phyloP scores from a whole-genome alignment of 2,797 vertebrate genomes.

The Microchirus variegatus region DNA sequence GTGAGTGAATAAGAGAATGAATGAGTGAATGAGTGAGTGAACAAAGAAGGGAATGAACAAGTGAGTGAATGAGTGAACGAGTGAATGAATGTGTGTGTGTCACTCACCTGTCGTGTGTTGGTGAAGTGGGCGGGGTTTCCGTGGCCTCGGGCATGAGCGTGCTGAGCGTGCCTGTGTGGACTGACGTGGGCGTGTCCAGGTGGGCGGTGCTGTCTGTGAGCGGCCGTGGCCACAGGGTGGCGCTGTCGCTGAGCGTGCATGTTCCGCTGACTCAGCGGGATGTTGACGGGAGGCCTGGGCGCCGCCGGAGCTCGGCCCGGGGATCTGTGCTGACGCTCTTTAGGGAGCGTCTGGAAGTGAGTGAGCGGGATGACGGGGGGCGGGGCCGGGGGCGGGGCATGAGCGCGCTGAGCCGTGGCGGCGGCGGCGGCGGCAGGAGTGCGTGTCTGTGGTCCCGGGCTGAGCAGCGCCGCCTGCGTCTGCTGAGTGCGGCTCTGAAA shows the following conservation, averaged over 20 bases:
- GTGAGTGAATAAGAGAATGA: too few species aligned
- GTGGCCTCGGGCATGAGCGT: not conserved
- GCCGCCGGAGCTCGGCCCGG: constrained; percentile 41
- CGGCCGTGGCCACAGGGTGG: constrained; percentile 17
- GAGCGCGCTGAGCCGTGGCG: constrained; percentile 10
- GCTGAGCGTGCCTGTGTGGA: constrained; percentile 18
- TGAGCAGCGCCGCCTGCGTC: constrained; percentile 68
- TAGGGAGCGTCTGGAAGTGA: constrained; percentile 75
- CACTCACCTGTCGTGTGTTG: constrained; percentile 72
- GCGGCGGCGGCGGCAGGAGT: not conserved
- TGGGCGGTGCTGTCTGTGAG: constrained; percentile 34
- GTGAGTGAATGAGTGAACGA: too few species aligned
- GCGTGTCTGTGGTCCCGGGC: constrained; percentile 34
- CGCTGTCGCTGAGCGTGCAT: constrained; percentile 34
- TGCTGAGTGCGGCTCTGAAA: constrained; percentile 70
- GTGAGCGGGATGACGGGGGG: constrained; percentile 72
- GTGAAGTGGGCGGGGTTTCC: constrained; percentile 48
- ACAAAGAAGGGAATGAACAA: too few species aligned
- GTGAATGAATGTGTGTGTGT: too few species aligned
- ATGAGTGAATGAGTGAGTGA: too few species aligned
- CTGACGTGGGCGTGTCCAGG: constrained; percentile 32
- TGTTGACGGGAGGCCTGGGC: constrained; percentile 54
- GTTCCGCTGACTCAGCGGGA: constrained; percentile 54
- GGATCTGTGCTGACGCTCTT: constrained; percentile 54
- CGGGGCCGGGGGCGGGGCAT: constrained; percentile 70